These are phyloP conservation scores for Oxyura jamaicensis DNA, from an alignment of 2,113 vertebrate genomes.

Conservation along the genomic window DNA sequence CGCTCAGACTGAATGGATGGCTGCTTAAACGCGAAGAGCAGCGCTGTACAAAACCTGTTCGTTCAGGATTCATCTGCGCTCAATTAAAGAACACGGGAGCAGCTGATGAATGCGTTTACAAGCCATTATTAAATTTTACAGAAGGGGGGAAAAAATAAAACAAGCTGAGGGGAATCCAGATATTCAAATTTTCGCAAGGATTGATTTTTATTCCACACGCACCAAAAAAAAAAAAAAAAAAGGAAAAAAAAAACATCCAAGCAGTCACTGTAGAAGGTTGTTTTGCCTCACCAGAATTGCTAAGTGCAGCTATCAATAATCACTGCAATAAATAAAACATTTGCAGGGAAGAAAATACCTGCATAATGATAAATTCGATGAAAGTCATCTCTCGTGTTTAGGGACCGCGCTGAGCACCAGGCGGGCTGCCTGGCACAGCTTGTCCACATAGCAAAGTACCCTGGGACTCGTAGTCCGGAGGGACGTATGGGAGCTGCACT, in stretches of 20 bases:
- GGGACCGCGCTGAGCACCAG: background rate
- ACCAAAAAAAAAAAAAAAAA: background rate
- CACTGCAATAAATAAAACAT: slow-evolving; percentile 37
- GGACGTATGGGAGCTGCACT: background rate
- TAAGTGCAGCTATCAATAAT: slow-evolving; percentile 30
- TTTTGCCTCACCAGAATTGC: slow-evolving; percentile 13
- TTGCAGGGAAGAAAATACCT: slow-evolving; percentile 37
- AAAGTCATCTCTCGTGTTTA: background rate
- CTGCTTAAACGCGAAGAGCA: background rate
- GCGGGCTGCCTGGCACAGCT: background rate
- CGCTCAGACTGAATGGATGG: background rate
- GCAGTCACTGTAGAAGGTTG: background rate
- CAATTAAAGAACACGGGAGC: slow-evolving; percentile 33
- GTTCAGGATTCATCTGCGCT: background rate
- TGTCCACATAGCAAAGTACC: background rate
- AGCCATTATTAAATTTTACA: slow-evolving; percentile 23
- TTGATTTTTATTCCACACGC: background rate
- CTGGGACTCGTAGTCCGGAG: background rate
- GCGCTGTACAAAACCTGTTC: background rate
- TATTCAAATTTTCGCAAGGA: background rate
- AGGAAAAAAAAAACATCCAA: background rate
- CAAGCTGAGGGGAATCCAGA: slow-evolving; percentile 32
- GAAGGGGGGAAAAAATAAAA: background rate
- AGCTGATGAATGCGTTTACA: slow-evolving; percentile 45
- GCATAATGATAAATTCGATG: background rate